Conservation (phyloP, 2,888 invertebrate genomes). For the Hydriomena furcata region DNA sequence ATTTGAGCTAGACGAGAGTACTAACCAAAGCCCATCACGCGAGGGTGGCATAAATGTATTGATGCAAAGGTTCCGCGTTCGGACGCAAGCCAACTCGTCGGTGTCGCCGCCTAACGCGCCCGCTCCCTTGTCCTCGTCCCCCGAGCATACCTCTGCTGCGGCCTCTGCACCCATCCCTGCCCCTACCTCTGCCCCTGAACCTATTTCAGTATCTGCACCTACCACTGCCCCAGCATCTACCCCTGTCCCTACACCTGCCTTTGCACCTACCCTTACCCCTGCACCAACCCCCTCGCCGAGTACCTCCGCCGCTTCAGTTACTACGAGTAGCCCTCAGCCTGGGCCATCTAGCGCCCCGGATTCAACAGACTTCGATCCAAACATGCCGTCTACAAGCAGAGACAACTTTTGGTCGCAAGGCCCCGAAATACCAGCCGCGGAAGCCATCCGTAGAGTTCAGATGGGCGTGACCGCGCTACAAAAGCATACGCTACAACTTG, state of each 20-base stretch:
- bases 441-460: conserved; percentile 69
- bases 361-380: conserved; percentile 32
- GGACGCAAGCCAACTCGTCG: conserved; percentile 51
- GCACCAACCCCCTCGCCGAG: neutral
- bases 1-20: conserved; percentile 29
- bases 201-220: no score
- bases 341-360: conserved; percentile 21
- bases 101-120: conserved; percentile 7
- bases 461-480: conserved; percentile 66
- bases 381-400: conserved; percentile 63
- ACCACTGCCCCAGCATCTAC: neutral
- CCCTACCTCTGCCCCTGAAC: no score
- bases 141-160: no score
- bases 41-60: conserved; percentile 36
- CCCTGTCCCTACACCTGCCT: no score
- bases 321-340: conserved; percentile 4
- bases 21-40: conserved; percentile 14
- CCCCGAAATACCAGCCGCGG: conserved; percentile 57
- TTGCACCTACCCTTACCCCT: no score
- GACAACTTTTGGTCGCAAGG: conserved; percentile 60
- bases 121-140: neutral
- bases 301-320: neutral
- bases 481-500: conserved; percentile 64
- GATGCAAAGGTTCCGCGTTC: conserved; percentile 62
- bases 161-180: no score